Evolutionary conservation across 1,140 invertebrate genomes (phyloP).

Genomic region (Hylyphantes graminicola): DNA sequence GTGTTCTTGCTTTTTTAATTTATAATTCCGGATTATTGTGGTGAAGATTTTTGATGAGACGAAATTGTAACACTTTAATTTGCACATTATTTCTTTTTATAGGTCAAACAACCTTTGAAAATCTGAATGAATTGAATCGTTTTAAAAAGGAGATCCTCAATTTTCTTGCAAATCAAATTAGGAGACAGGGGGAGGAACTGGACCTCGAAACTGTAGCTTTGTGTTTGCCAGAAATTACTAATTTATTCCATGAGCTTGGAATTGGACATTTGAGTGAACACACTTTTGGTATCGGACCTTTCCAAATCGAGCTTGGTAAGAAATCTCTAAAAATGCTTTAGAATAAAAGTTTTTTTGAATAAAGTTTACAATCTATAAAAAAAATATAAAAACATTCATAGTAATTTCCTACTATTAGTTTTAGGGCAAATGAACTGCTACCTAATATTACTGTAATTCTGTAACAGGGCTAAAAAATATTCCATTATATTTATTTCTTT

Average conservation of each 20-base stretch:
- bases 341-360: no score
- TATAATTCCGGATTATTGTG: background rate
- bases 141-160: background rate
- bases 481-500: background rate
- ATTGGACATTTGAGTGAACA: background rate
- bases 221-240: background rate
- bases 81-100: background rate
- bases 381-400: no score
- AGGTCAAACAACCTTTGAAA: conserved; percentile 4
- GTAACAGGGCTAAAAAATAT: background rate
- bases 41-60: no score
- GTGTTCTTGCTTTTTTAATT: background rate
- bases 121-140: background rate
- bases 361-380: background rate
- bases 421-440: no score
- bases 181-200: background rate
- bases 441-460: background rate
- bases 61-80: no score
- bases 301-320: conserved; percentile 68
- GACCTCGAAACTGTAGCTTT: background rate
- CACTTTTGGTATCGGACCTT: conserved; percentile 68
- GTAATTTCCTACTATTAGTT: no score
- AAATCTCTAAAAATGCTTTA: background rate
- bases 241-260: background rate
- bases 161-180: background rate